Evolutionary conservation across 1,140 invertebrate species (phyloP), one percentile per base, ranked within the genome.

Genomic region (Trichonephila clavata): DNA sequence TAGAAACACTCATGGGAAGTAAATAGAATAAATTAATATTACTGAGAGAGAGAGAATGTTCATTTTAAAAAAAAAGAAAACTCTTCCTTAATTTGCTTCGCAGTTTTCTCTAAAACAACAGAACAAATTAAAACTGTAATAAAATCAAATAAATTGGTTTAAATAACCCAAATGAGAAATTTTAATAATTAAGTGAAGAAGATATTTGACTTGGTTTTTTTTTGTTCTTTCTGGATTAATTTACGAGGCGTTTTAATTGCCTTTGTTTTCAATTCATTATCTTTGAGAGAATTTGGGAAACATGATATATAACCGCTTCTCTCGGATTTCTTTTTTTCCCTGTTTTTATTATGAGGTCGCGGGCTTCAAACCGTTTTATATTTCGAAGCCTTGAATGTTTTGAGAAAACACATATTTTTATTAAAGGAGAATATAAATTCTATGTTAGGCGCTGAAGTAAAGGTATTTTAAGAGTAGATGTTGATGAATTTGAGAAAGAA

Each of bases 91-190:
- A 88, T 68, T 88, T 88, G 13, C 32, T 16, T 24, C 14, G 27
- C 27, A 88, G 63, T 71, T 88, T 88, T 13, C 14, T 20, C 39
- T 71, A 24, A 16, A n/a, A 68, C 71, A 88, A 88, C 39, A 68
- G 27, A 13, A 39, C 24, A 88, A 88, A 88, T 88, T 88, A 68
- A 88, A 88, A 24, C 8, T n/a, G 27, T 68, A n/a, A 88, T 71
- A n/a, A 68, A 88, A 88, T 88, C 61, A 88, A 88, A 63, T 32
- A 63, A 88, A 88, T 88, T 88, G 86, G 39, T 88, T 88, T 88
- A 88, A 88, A 57, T 88, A 88, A 88, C 32, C 61, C 63, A 88
- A 63, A 88, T 63, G 86, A 88, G 60, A 43, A 68, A 88, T 88
- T 88, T 68, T 71, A 88, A 88, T 88, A 88, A 88, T 88, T 43